These are phyloP conservation scores for Aix galericulata DNA, from an alignment of 2,113 vertebrate genomes.

Conservation along the genomic window DNA sequence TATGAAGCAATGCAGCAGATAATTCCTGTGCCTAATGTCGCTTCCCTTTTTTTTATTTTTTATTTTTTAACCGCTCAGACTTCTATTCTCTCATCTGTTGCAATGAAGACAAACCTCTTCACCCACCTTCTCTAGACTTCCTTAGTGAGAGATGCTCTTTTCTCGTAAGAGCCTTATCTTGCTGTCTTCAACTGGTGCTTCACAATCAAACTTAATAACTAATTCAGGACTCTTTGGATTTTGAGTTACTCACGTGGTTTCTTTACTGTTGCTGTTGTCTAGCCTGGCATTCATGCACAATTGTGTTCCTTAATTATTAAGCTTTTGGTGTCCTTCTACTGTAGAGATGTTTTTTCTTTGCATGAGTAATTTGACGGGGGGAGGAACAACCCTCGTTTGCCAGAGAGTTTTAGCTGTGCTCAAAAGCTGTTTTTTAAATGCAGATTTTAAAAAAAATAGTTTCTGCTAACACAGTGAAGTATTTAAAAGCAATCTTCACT, in stretches of 20 bases:
- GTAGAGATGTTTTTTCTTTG: neutral
- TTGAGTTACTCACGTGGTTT: neutral
- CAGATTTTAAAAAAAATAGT: neutral
- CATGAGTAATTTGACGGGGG: neutral
- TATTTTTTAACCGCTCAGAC: neutral
- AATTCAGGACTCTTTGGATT: neutral
- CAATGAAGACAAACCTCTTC: neutral
- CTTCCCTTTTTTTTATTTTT: neutral
- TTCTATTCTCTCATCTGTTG: neutral
- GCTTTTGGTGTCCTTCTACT: neutral
- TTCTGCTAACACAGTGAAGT: neutral
- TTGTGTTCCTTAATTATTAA: neutral
- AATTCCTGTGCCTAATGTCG: neutral
- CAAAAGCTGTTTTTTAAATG: slow-evolving; percentile 2
- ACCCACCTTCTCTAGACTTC: neutral
- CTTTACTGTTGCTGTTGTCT: neutral
- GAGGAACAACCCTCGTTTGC: neutral
- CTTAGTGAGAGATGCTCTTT: neutral
- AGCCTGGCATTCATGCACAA: neutral
- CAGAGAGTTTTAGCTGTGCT: neutral
- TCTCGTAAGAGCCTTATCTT: neutral
- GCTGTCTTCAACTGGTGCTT: neutral
- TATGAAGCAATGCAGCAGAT: neutral
- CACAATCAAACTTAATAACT: neutral
- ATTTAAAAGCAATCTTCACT: slow-evolving; percentile 30